Conservation (phyloP, 2,113 vertebrate species). For the Sander vitreus region DNA sequence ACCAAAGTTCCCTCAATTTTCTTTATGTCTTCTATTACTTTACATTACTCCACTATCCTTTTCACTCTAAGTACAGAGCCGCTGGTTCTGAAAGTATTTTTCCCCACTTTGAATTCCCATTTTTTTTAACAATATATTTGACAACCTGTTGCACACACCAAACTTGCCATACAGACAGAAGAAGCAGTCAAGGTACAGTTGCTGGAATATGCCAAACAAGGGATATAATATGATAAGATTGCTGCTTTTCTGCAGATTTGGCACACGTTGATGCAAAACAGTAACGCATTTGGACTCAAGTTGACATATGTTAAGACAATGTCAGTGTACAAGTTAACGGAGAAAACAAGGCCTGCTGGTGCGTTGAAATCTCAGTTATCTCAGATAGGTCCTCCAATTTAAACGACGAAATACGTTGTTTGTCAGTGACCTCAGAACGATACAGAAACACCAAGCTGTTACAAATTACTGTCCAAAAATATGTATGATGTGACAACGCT, state of each 20-base stretch:
- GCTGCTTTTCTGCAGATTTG: not conserved
- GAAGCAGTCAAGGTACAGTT: not conserved
- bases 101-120: not conserved
- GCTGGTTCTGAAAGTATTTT: not conserved
- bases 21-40: not conserved
- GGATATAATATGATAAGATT: not conserved
- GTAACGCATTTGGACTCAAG: not conserved
- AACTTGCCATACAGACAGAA: not conserved
- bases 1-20: not conserved
- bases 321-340: not conserved
- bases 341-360: not conserved
- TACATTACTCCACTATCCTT: not conserved
- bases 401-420: no score
- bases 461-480: not conserved
- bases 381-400: no score
- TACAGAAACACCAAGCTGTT: not conserved
- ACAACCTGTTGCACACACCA: not conserved
- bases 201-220: not conserved
- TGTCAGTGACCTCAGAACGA: no score
- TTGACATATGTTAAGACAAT: not conserved
- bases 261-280: not conserved
- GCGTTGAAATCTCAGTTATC: not conserved
- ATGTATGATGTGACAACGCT: not conserved
- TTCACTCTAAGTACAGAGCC: not conserved
- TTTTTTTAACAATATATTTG: not conserved